Percentiles rank a stretch among this genome's conserved stretches.
Conservation (phyloP, 1,140 invertebrate genomes). For the Chironomus tepperi region DNA sequence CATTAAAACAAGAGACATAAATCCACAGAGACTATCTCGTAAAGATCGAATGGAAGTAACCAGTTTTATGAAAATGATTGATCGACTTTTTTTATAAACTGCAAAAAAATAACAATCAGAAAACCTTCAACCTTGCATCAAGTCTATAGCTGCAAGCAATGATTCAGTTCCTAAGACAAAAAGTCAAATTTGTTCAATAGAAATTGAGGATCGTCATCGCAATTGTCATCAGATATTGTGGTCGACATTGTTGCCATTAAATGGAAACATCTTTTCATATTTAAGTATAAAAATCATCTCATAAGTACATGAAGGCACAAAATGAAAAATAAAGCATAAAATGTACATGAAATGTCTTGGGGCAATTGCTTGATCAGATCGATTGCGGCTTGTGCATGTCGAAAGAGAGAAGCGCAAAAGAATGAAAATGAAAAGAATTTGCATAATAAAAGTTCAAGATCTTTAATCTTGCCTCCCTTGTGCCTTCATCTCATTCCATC, state of each 20-base stretch:
- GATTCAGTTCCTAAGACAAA: background rate
- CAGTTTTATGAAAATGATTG: background rate
- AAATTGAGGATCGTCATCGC: background rate
- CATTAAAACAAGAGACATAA: background rate
- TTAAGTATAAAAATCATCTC: background rate
- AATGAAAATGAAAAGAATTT: slow-evolving; percentile 5
- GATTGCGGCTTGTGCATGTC: slow-evolving; percentile 16
- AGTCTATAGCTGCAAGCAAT: background rate
- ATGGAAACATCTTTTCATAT: background rate
- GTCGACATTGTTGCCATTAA: background rate
- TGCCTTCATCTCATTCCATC: background rate
- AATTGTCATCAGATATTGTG: background rate
- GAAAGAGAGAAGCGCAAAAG: background rate
- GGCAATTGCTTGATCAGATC: slow-evolving; percentile 2
- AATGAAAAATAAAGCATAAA: background rate
- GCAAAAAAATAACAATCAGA: background rate
- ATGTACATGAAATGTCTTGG: background rate
- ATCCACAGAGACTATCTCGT: background rate
- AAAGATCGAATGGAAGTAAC: background rate
- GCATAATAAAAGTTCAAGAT: slow-evolving; percentile 7
- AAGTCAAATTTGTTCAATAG: background rate
- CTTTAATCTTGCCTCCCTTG: background rate
- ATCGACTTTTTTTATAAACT: background rate
- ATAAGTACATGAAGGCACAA: background rate
- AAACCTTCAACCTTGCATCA: background rate